Conservation (phyloP, 1,140 invertebrate genomes). For the Achroia grisella region DNA sequence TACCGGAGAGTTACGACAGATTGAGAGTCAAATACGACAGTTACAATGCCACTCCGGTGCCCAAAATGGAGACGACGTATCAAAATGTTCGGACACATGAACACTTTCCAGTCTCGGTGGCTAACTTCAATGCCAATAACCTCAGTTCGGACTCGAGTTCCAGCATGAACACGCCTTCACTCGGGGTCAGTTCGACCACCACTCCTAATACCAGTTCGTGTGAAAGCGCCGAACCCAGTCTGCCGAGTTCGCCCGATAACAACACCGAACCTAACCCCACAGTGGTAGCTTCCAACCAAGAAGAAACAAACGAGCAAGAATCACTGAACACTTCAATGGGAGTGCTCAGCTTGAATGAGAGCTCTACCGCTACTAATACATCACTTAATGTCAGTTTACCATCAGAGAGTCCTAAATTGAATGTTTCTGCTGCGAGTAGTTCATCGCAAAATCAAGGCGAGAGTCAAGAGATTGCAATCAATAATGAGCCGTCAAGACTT, state of each 20-base stretch:
- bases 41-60: slow-evolving; percentile 33
- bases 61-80: slow-evolving; percentile 45
- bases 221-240: slow-evolving; percentile 62
- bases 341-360: slow-evolving; percentile 52
- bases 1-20: slow-evolving; percentile 41
- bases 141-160: slow-evolving; percentile 63
- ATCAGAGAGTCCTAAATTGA: slow-evolving; percentile 52
- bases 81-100: slow-evolving; percentile 47
- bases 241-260: slow-evolving; percentile 60
- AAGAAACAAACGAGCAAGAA: slow-evolving; percentile 32
- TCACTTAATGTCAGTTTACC: slow-evolving; percentile 57
- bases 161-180: slow-evolving; percentile 57
- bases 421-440: slow-evolving; percentile 23
- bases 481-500: slow-evolving; percentile 29
- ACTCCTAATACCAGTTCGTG: slow-evolving; percentile 62
- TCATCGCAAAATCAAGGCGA: slow-evolving; percentile 34
- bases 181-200: slow-evolving; percentile 53
- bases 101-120: slow-evolving; percentile 32
- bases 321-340: slow-evolving; percentile 47
- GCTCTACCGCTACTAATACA: slow-evolving; percentile 62
- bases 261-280: slow-evolving; percentile 51
- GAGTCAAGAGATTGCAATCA: slow-evolving; percentile 27
- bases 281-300: slow-evolving; percentile 27
- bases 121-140: slow-evolving; percentile 44
- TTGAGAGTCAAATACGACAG: slow-evolving; percentile 43